Base-by-base conservation (phyloP, 2,797 vertebrate genomes). In the Gambusia yucatana region DNA sequence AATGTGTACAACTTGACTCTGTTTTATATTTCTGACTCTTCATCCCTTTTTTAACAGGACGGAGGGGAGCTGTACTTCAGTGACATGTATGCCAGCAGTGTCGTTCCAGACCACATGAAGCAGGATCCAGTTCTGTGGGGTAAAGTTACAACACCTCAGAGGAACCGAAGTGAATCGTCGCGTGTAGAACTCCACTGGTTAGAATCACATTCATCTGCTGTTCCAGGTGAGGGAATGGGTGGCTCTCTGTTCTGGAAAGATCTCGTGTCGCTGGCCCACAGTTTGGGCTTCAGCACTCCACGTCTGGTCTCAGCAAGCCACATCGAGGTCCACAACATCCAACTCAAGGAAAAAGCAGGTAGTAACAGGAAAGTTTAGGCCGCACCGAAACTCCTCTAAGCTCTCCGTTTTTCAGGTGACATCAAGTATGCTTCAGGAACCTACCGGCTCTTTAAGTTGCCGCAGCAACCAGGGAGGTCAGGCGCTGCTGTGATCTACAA, bases 51-150 rank as follows among this genome's bases (percentile, higher is more conserved):
- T 8, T 55, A 25, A 77, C 86, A 96, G 96, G 94, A 94, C 3
- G 95, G 95, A 59, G 95, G 95, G 22, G 96, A 96, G 78, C 79
- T 96, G 73, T 96, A 94, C 85, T 95, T 92, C 75, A 96, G 96
- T 83, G 95, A 96, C 89, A 94, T 96, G 93, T 96, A 95, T 17
- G 92, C 95, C 63, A 95, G 92, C 84, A 82, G 93, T 83, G 84
- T 91, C 0, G 41, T 96, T 84, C 95, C 95, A 67, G 93, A 95
- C 75, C 87, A 93, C 80, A 90, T 96, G 86, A 96, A 90, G 84
- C 76, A 94, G 80, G 95, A 96, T 81, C 44, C 91, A 71, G 89
- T 94, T 77, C 83, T 96, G 39, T 96, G 95, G 95, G 94, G 96
- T 96, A 94, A 90, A 81, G 52, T 39, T 39, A 46, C 17, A 48